A percentile compares a stretch with the other conserved stretches of the same genome.
Conservation (phyloP, 2,797 vertebrate genomes). For the Bradypodion ventrale region DNA sequence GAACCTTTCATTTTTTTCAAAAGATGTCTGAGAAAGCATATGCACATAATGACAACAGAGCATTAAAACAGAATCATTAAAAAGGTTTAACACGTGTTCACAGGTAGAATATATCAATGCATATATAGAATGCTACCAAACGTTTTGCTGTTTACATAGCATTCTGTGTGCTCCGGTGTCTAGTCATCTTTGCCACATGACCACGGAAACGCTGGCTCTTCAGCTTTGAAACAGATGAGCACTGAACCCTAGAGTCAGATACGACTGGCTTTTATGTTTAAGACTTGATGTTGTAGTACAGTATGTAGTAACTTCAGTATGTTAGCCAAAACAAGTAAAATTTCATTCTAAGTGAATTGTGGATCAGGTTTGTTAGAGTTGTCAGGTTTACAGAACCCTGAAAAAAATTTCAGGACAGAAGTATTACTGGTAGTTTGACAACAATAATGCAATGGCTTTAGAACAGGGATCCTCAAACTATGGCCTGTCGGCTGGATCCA, state of each 20-base stretch:
- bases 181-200: no score
- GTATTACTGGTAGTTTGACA: neutral
- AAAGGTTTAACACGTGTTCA: neutral
- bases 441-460: no score
- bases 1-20: slow-evolving; percentile 39
- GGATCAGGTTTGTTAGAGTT: neutral
- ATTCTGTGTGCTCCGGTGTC: no score
- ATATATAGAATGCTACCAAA: no score
- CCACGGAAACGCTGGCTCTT: no score
- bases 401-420: neutral
- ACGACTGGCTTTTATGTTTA: no score
- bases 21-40: slow-evolving; percentile 22
- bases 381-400: neutral
- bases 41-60: slow-evolving; percentile 2
- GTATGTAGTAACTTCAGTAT: neutral
- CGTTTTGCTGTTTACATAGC: no score
- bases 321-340: neutral
- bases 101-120: neutral
- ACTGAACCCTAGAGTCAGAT: no score
- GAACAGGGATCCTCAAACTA: no score
- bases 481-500: no score
- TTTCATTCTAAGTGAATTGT: neutral
- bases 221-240: no score
- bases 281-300: neutral
- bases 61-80: neutral